A percentile compares a stretch with the other conserved stretches of the same genome.
phyloP scores from a whole-genome alignment of 1,140 invertebrate genomes.

The Drosophila orena region DNA sequence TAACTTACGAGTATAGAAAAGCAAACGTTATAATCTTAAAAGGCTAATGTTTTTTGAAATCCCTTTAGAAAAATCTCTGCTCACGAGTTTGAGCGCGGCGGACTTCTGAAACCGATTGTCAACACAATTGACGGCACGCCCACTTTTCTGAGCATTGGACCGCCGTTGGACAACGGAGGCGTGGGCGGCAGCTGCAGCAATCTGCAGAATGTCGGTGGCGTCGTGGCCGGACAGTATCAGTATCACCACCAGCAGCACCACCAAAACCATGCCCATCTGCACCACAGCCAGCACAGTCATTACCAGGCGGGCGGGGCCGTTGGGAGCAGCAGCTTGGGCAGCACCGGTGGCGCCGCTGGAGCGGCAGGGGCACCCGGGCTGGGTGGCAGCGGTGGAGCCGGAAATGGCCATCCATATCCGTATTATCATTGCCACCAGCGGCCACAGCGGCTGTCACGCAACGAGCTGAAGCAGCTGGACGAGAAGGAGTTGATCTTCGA shows the following conservation, averaged over 20 bases:
- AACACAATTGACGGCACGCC: slow-evolving; percentile 95
- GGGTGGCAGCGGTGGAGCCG: slow-evolving; percentile 10
- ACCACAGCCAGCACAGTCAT: slow-evolving; percentile 64
- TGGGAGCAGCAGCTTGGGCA: slow-evolving; percentile 52
- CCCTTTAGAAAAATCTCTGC: slow-evolving; percentile 94
- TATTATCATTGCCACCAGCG: slow-evolving; percentile 84
- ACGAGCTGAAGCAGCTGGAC: slow-evolving; percentile 94
- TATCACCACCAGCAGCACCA: slow-evolving; percentile 57
- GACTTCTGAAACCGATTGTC: slow-evolving; percentile 95
- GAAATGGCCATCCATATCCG: slow-evolving; percentile 55
- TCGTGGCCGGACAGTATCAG: slow-evolving; percentile 62
- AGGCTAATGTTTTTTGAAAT: not conserved
- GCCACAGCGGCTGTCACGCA: slow-evolving; percentile 90
- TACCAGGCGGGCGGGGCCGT: slow-evolving; percentile 68
- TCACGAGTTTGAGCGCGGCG: slow-evolving; percentile 97
- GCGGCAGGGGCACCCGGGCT: not conserved
- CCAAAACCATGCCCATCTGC: slow-evolving; percentile 45
- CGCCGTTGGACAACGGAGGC: slow-evolving; percentile 79
- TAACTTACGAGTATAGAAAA: not conserved
- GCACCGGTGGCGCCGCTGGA: slow-evolving; percentile 11
- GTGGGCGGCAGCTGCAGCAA: slow-evolving; percentile 62
- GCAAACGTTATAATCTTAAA: too few species aligned
- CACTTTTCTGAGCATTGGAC: slow-evolving; percentile 91
- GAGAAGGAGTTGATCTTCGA: slow-evolving; percentile 98
- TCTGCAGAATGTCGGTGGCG: slow-evolving; percentile 60